Evolutionary conservation across 2,113 vertebrate genomes (phyloP), one percentile per base, ranked within the genome.

Genomic region (Daphoenositta chrysoptera): DNA sequence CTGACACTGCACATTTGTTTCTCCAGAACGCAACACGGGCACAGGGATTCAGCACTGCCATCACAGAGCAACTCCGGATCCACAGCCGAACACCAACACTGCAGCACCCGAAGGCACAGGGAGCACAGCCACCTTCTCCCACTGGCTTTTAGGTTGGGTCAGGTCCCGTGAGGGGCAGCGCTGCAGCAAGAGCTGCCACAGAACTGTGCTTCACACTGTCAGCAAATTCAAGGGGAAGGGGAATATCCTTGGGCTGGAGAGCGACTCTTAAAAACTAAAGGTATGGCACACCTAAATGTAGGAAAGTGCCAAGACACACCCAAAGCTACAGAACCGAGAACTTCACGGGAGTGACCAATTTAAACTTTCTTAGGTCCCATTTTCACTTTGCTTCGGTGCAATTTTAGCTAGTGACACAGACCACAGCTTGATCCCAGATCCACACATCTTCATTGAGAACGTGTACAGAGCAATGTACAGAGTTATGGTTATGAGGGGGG

Each of bases 101-200:
- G 2, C 77, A 63, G 50, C 26, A 42, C 20, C 2, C 13, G 35
- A 76, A 76, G 68, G 42, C 70, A 66, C 24, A 10, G 33, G 57
- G 50, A 91, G 61, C 35, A 27, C 48, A 37, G 17, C 11, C 37
- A 8, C 3, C 51, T 66, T 82, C 57, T 86, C 27, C 18, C 58
- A 6, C 8, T 17, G 42, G 16, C 10, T 70, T 45, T 19, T 68
- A 11, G 8, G 35, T 45, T 45, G 37, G 56, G 60, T 51, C 37
- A 48, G 56, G 48, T 68, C 40, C 54, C 75, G 40, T 0, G 1
- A 79, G 23, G 33, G 4, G 23, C 2, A 57, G 54, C 0, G 0
- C 66, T 8, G 31, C 40, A 69, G 64, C 23, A 82, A 47, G 2
- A 6, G 79, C 45, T 75, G 70, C 27, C 1, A 1, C 45, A 69